Conservation (phyloP, 2,113 vertebrate genomes). For the Tachuris rubrigastra region DNA sequence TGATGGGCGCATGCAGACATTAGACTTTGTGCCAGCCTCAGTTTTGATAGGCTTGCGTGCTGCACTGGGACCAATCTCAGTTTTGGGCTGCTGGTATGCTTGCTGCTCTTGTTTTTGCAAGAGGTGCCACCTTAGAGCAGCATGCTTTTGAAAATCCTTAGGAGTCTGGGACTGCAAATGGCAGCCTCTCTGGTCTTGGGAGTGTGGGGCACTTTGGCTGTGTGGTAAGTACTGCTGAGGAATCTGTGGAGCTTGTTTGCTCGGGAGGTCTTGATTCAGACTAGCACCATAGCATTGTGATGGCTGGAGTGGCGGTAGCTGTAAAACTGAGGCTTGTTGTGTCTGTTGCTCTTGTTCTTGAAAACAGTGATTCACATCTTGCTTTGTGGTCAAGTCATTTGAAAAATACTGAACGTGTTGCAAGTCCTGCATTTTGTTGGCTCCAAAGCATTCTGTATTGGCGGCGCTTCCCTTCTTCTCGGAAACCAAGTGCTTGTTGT, state of each 20-base stretch:
- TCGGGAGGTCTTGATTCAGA: constrained; percentile 34
- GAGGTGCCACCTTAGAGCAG: constrained; percentile 88
- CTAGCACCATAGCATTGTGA: constrained; percentile 62
- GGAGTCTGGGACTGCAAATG: constrained; percentile 63
- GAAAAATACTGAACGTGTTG: constrained; percentile 76
- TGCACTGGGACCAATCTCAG: constrained; percentile 59
- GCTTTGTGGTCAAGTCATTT: constrained; percentile 75
- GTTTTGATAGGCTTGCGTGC: constrained; percentile 77
- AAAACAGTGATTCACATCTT: constrained; percentile 74
- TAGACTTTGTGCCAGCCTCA: constrained; percentile 79
- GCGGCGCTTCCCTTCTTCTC: constrained; percentile 60
- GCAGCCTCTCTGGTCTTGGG: constrained; percentile 66
- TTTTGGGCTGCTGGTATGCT: constrained; percentile 69
- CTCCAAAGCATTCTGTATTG: constrained; percentile 22
- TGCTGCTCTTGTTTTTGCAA: constrained; percentile 89
- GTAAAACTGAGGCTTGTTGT: constrained; percentile 40
- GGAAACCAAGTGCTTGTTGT: constrained; percentile 58
- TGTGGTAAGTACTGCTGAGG: constrained; percentile 72
- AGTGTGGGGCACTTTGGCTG: constrained; percentile 69
- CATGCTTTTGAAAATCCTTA: constrained; percentile 85
- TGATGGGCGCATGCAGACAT: constrained; percentile 66
- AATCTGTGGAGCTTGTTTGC: constrained; percentile 43
- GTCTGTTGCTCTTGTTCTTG: constrained; percentile 69
- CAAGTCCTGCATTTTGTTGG: constrained; percentile 65
- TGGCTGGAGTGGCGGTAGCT: constrained; percentile 52